Evolutionary conservation across 2,888 invertebrate species (phyloP).

Genomic region (Callyntrura guangdongensis): DNA sequence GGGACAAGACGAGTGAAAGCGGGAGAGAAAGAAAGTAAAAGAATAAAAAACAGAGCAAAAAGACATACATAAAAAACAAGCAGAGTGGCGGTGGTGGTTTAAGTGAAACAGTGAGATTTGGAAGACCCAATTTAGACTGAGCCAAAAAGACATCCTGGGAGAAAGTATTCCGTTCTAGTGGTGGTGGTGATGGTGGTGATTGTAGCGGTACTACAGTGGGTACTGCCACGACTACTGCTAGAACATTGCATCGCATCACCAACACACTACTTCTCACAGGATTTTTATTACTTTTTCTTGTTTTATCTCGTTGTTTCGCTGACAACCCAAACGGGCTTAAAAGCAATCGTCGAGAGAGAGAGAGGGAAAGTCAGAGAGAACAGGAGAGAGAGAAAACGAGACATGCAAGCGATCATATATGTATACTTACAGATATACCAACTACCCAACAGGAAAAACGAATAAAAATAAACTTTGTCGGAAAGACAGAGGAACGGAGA

Average conservation of each 20-base stretch:
- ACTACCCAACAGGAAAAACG: no score
- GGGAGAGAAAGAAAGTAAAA: constrained; percentile 1
- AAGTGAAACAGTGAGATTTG: constrained; percentile 74
- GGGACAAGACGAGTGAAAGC: background rate
- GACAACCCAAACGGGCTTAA: constrained; percentile 79
- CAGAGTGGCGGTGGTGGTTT: constrained; percentile 37
- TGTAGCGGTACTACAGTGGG: background rate
- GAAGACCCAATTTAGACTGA: constrained; percentile 72
- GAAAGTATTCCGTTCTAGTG: constrained; percentile 50
- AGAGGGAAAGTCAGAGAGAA: constrained; percentile 62
- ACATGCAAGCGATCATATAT: constrained; percentile 30
- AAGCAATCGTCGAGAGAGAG: constrained; percentile 76
- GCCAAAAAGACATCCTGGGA: constrained; percentile 63
- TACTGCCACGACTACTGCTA: background rate
- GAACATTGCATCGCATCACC: no score
- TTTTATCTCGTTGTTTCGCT: constrained; percentile 75
- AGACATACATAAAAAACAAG: background rate
- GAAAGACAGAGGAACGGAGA: background rate
- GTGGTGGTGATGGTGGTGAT: constrained; percentile 26
- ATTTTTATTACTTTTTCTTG: constrained; percentile 77
- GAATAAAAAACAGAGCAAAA: background rate
- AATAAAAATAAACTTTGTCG: background rate
- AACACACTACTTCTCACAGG: constrained; percentile 57
- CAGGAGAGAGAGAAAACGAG: constrained; percentile 23
- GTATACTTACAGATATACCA: background rate